phyloP scores from a whole-genome alignment of 2,113 vertebrate species.

The Pipra filicauda region DNA sequence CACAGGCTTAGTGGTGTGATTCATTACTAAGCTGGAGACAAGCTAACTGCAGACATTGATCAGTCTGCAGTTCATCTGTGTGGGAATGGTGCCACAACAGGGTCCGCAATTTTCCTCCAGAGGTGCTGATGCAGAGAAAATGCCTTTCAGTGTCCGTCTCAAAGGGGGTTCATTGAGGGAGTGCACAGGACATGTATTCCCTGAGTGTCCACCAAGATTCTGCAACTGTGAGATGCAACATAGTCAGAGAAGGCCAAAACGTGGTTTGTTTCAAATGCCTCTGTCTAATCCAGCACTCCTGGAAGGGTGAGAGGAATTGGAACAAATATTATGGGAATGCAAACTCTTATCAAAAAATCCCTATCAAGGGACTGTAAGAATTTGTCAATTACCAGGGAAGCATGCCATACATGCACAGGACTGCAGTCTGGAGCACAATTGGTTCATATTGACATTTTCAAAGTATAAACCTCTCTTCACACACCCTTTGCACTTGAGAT shows the following conservation, averaged over 20 bases:
- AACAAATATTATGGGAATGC: not conserved
- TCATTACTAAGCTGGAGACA: not conserved
- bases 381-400: not conserved
- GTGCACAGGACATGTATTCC: fast-evolving
- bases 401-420: not conserved
- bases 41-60: not conserved
- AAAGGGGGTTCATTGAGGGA: not conserved
- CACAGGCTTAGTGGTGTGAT: not conserved
- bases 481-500: not conserved
- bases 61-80: not conserved
- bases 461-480: not conserved
- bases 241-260: not conserved
- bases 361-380: not conserved
- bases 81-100: not conserved
- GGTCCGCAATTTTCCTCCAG: not conserved
- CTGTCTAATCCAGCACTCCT: not conserved
- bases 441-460: not conserved
- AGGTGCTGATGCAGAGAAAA: fast-evolving
- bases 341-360: not conserved
- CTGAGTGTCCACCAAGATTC: not conserved
- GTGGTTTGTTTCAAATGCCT: not conserved
- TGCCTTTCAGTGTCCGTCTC: not conserved
- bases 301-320: not conserved
- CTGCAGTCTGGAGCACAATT: not conserved
- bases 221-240: not conserved